phyloP scores from a whole-genome alignment of 2,797 vertebrate species.

The Pantherophis alleghaniensis region DNA sequence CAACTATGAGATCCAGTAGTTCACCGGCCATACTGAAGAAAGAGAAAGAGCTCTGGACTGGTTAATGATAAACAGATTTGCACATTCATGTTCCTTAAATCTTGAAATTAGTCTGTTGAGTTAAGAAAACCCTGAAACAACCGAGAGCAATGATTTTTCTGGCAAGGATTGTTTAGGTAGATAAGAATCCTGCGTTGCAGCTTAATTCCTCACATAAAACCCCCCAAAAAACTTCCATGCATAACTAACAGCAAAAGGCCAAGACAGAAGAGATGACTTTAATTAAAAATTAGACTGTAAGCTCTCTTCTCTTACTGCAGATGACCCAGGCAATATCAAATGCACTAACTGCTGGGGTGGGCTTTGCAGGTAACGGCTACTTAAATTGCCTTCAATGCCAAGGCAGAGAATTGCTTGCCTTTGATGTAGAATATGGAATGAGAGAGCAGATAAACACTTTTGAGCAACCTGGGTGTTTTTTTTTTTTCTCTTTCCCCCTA shows the following conservation, averaged over 20 bases:
- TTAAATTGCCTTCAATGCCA: slow-evolving; percentile 3
- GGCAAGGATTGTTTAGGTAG: not conserved
- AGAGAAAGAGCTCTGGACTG: too few relatives aligned
- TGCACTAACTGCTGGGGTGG: slow-evolving; percentile 16
- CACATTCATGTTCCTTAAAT: not conserved
- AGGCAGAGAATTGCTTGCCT: slow-evolving; percentile 2
- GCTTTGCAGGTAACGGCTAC: not conserved
- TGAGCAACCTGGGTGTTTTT: not conserved
- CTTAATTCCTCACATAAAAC: not conserved
- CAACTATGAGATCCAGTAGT: not conserved
- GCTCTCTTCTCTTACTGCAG: not conserved
- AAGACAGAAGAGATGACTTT: not conserved
- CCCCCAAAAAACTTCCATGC: not conserved
- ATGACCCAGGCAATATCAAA: slow-evolving; percentile 14
- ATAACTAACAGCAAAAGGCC: not conserved
- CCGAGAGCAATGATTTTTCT: not conserved
- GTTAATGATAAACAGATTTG: not conserved
- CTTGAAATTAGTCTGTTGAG: not conserved
- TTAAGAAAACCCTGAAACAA: not conserved
- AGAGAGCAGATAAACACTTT: slow-evolving; percentile 21
- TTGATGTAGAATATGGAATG: slow-evolving; percentile 7
- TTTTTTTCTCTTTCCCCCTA: not conserved
- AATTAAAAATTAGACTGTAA: not conserved
- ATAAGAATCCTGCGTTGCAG: not conserved
- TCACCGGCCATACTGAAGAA: not conserved